Conservation (phyloP, 1,140 invertebrate genomes). For the Lithobius niger region DNA sequence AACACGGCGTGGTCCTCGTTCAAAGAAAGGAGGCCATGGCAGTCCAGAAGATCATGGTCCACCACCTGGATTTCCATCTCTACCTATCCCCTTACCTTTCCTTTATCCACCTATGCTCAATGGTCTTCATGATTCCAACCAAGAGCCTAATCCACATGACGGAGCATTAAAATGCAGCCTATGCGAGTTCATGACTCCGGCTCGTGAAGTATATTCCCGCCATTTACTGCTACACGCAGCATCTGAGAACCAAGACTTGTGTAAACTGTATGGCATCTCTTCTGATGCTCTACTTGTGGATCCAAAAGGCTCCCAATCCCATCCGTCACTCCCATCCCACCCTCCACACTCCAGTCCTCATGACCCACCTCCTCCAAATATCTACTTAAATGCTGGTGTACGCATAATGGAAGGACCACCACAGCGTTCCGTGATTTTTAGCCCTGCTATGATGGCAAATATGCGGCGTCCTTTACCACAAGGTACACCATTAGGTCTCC, state of each 20-base stretch:
- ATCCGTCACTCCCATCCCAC: slow-evolving; percentile 10
- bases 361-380: background rate
- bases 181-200: slow-evolving; percentile 31
- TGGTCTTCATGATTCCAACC: slow-evolving; percentile 12
- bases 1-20: slow-evolving; percentile 67
- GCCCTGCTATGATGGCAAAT: no score
- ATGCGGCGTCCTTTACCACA: no score
- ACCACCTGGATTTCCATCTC: slow-evolving; percentile 14
- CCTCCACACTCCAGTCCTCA: slow-evolving; percentile 9
- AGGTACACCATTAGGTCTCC: no score
- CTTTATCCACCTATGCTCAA: slow-evolving; percentile 10
- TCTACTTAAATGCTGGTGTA: background rate
- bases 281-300: slow-evolving; percentile 26
- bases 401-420: background rate
- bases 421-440: no score
- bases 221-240: slow-evolving; percentile 34
- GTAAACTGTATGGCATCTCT: slow-evolving; percentile 26
- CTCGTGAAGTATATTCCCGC: slow-evolving; percentile 26
- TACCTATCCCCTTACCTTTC: slow-evolving; percentile 18
- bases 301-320: slow-evolving; percentile 9
- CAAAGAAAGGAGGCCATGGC: slow-evolving; percentile 29
- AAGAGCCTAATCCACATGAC: slow-evolving; percentile 8
- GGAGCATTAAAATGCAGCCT: slow-evolving; percentile 29
- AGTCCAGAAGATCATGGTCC: slow-evolving; percentile 1
- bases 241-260: slow-evolving; percentile 30